These are phyloP conservation scores for Drosophila bocki DNA, from an alignment of 1,140 invertebrate species.

Conservation along the genomic window DNA sequence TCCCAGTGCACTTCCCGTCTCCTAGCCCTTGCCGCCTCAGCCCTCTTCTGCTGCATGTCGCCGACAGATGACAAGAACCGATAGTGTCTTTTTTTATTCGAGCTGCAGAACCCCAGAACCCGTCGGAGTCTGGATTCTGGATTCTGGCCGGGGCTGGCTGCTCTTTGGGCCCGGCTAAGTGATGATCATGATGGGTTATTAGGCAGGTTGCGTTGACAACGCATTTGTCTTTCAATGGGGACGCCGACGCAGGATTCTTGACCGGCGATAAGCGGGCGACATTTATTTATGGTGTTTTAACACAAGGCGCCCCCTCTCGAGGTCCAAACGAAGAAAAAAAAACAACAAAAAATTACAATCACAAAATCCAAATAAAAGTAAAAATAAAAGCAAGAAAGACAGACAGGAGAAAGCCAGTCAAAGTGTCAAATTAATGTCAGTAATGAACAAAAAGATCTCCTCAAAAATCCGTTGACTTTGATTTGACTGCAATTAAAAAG, in stretches of 20 bases:
- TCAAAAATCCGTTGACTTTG: conserved; percentile 47
- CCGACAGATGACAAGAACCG: conserved; percentile 80
- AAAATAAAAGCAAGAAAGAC: conserved; percentile 1
- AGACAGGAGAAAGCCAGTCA: conserved; percentile 42
- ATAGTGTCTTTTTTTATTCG: conserved; percentile 68
- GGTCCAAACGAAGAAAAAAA: background rate
- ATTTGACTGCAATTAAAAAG: conserved; percentile 57
- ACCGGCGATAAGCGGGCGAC: conserved; percentile 71
- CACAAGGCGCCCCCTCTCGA: conserved; percentile 62
- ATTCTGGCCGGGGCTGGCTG: conserved; percentile 22
- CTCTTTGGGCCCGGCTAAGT: conserved; percentile 63
- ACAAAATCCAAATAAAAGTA: conserved; percentile 20
- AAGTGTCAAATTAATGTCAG: conserved; percentile 84
- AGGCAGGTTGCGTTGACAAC: conserved; percentile 83
- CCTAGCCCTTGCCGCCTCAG: conserved; percentile 5
- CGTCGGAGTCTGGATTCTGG: no score
- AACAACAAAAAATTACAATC: background rate
- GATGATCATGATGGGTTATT: conserved; percentile 84
- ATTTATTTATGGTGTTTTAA: conserved; percentile 84
- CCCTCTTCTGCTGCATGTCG: conserved; percentile 62
- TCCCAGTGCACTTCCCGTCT: background rate
- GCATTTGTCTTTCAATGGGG: conserved; percentile 77
- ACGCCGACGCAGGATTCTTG: conserved; percentile 74
- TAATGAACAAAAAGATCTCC: conserved; percentile 45
- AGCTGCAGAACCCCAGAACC: conserved; percentile 15